These are phyloP conservation scores for Pangasianodon gigas DNA, from an alignment of 2,113 vertebrate species.

Conservation along the genomic window DNA sequence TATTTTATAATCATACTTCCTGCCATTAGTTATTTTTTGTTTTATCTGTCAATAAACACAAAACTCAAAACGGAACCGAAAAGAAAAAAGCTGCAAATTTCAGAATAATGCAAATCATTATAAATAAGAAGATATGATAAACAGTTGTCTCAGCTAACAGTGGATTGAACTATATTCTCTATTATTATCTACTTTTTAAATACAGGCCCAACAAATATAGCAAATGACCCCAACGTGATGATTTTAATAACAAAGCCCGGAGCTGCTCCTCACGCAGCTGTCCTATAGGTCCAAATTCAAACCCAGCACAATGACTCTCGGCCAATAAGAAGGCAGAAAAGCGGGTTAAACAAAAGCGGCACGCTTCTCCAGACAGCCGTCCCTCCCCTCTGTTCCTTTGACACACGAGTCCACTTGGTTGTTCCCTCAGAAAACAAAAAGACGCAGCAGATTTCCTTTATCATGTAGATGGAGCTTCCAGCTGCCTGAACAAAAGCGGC, in stretches of 20 bases:
- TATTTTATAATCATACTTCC: not conserved
- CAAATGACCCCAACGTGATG: slow-evolving; percentile 13
- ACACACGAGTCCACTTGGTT: slow-evolving; percentile 62
- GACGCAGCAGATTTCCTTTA: slow-evolving; percentile 72
- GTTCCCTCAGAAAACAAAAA: slow-evolving; percentile 50
- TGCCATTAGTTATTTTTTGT: not conserved
- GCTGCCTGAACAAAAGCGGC: slow-evolving; percentile 73
- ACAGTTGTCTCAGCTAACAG: not conserved
- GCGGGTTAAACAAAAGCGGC: slow-evolving; percentile 25
- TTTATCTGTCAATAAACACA: not conserved
- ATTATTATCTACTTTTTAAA: not conserved
- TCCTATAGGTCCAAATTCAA: slow-evolving; percentile 50
- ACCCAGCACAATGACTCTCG: slow-evolving; percentile 32
- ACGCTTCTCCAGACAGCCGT: slow-evolving; percentile 41
- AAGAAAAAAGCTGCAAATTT: not conserved
- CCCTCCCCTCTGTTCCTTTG: slow-evolving; percentile 49
- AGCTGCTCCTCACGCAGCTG: slow-evolving; percentile 18
- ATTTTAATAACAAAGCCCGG: slow-evolving; percentile 31
- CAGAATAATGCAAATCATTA: not conserved
- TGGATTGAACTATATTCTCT: not conserved
- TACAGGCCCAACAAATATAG: slow-evolving; percentile 14
- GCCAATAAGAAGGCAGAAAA: slow-evolving; percentile 60
- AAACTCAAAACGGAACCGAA: not conserved
- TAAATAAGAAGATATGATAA: not conserved
- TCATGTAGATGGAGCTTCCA: slow-evolving; percentile 75